These are phyloP conservation scores for fruit fly (Drosophila melanogaster) DNA, from an alignment of 1,140 invertebrate species.

Conservation along the genomic window DNA sequence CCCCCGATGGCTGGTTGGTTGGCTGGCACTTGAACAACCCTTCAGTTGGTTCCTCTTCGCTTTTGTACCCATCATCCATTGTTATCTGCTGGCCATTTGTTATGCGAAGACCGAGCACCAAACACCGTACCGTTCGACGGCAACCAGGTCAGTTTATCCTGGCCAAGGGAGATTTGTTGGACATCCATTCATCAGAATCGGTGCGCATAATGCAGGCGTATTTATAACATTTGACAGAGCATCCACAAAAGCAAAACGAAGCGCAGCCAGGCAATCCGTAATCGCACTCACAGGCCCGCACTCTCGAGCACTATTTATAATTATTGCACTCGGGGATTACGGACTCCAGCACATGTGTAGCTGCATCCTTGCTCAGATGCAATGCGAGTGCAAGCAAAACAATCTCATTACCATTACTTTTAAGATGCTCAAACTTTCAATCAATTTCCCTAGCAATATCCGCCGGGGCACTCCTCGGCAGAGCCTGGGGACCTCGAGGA, in stretches of 20 bases:
- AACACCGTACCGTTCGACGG: slow-evolving; percentile 37
- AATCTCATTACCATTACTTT: slow-evolving; percentile 80
- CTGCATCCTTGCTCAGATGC: slow-evolving; percentile 22
- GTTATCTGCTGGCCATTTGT: slow-evolving; percentile 64
- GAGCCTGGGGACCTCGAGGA: slow-evolving; percentile 34
- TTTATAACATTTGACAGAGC: slow-evolving; percentile 60
- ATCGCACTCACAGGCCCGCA: slow-evolving; percentile 28
- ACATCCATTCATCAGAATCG: slow-evolving; percentile 56
- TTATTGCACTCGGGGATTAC: slow-evolving; percentile 35
- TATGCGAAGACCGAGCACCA: slow-evolving; percentile 35
- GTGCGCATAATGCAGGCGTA: slow-evolving; percentile 56
- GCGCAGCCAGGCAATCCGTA: slow-evolving; percentile 35
- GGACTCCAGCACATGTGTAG: slow-evolving; percentile 16
- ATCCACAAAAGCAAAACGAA: slow-evolving; percentile 41
- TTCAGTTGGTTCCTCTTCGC: slow-evolving; percentile 18
- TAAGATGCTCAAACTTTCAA: slow-evolving; percentile 74
- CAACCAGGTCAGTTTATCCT: slow-evolving; percentile 41
- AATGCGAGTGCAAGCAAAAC: slow-evolving; percentile 39
- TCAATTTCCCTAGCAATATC: slow-evolving; percentile 79
- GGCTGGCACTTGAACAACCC: slow-evolving; percentile 41
- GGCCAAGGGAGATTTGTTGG: slow-evolving; percentile 16
- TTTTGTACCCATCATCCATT: slow-evolving; percentile 50
- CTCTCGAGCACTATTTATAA: slow-evolving; percentile 54
- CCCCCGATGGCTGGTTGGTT: slow-evolving; percentile 17
- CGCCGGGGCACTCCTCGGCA: slow-evolving; percentile 52